A percentile compares a stretch with the other conserved stretches of the same genome.
Evolutionary conservation across 2,797 vertebrate genomes (phyloP).

Genomic region (Schizopygopsis pylzovi): DNA sequence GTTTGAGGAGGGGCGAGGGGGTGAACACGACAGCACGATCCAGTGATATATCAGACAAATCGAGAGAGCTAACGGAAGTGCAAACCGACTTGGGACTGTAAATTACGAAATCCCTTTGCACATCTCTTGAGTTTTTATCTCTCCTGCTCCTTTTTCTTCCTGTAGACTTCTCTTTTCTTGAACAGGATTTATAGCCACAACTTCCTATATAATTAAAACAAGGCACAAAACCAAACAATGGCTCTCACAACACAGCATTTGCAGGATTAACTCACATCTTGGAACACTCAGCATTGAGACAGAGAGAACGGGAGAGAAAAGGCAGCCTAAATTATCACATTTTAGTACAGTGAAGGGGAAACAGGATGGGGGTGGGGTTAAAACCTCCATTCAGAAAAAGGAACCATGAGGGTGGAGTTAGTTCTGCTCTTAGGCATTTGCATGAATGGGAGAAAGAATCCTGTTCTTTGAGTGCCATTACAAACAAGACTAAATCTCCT

Average conservation of each 20-base stretch:
- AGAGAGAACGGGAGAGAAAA: slow-evolving; percentile 47
- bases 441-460: slow-evolving; percentile 60
- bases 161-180: slow-evolving; percentile 50
- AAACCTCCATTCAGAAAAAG: slow-evolving; percentile 75
- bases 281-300: slow-evolving; percentile 71
- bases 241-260: slow-evolving; percentile 76
- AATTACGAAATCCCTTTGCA: slow-evolving; percentile 58
- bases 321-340: slow-evolving; percentile 71
- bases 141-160: background rate
- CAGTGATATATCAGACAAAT: slow-evolving; percentile 42
- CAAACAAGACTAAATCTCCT: slow-evolving; percentile 27
- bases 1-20: slow-evolving; percentile 52
- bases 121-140: slow-evolving; percentile 22
- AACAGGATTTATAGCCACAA: slow-evolving; percentile 72
- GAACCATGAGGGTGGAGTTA: slow-evolving; percentile 60
- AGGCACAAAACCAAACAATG: slow-evolving; percentile 80
- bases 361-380: slow-evolving; percentile 82
- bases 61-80: slow-evolving; percentile 57
- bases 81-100: slow-evolving; percentile 64
- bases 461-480: slow-evolving; percentile 29
- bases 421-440: slow-evolving; percentile 58
- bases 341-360: slow-evolving; percentile 76
- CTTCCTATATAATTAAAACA: slow-evolving; percentile 83
- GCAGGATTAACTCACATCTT: slow-evolving; percentile 81
- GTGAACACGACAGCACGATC: slow-evolving; percentile 32